phyloP scores from a whole-genome alignment of 2,113 vertebrate genomes.

The Nesogale talazaci region DNA sequence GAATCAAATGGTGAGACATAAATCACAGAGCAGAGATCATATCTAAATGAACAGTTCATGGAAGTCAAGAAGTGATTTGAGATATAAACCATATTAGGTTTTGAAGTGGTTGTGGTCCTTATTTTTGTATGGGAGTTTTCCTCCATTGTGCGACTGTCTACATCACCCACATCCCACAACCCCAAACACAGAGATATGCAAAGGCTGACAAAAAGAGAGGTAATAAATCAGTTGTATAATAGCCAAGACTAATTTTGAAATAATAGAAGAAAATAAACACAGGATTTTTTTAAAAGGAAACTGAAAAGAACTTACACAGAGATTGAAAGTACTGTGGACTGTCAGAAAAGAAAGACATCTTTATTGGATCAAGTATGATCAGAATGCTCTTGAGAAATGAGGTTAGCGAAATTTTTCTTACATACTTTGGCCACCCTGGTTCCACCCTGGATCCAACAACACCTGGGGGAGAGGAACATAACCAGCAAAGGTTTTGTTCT shows the following conservation, averaged over 20 bases:
- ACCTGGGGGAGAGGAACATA: too few relatives aligned
- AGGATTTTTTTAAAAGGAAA: neutral
- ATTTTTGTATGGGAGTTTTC: neutral
- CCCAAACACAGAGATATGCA: neutral
- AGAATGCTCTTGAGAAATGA: too few relatives aligned
- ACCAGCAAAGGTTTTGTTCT: neutral
- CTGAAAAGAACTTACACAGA: neutral
- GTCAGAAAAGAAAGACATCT: too few relatives aligned
- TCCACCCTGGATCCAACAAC: neutral
- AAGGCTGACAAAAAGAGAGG: neutral
- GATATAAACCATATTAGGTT: neutral
- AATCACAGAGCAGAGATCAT: slow-evolving; percentile 39
- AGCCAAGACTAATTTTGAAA: neutral
- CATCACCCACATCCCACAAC: neutral
- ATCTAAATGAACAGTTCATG: slow-evolving; percentile 62
- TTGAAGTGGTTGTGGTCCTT: neutral
- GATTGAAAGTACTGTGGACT: neutral
- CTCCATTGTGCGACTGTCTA: neutral
- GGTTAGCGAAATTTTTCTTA: too few relatives aligned
- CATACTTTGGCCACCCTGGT: too few relatives aligned
- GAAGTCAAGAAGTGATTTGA: neutral
- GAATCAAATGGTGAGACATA: slow-evolving; percentile 70
- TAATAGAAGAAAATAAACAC: neutral
- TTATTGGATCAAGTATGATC: too few relatives aligned
- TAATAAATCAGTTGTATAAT: neutral